These are phyloP conservation scores for Macrocentrus cingulum DNA, from an alignment of 1,140 invertebrate genomes.

Conservation along the genomic window DNA sequence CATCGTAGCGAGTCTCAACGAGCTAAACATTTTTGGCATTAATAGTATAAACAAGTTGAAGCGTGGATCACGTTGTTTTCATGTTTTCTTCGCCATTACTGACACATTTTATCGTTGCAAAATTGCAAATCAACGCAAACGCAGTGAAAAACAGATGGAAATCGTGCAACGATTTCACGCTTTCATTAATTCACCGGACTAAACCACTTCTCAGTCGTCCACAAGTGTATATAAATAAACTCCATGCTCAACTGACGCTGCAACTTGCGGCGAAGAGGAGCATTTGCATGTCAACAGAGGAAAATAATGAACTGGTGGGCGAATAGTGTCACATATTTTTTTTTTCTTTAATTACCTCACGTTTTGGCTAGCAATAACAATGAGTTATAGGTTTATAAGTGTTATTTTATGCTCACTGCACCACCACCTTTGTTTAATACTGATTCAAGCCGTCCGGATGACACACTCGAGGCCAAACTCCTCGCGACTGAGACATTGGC, in stretches of 20 bases:
- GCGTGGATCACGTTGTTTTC: not conserved
- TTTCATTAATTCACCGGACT: not conserved
- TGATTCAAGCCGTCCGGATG: slow-evolving; percentile 18
- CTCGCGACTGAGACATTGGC: slow-evolving; percentile 36
- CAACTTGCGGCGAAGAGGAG: not conserved
- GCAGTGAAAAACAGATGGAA: not conserved
- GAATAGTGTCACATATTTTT: no score
- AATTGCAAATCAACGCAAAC: not conserved
- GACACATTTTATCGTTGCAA: not conserved
- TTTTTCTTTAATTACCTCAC: no score
- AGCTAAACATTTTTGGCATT: slow-evolving; percentile 54
- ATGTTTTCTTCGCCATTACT: not conserved
- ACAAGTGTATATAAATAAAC: slow-evolving; percentile 15
- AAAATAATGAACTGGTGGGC: no score
- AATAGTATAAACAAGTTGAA: not conserved
- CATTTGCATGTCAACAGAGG: slow-evolving; percentile 12
- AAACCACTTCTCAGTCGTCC: slow-evolving; percentile 2
- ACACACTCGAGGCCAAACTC: slow-evolving; percentile 35
- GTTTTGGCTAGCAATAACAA: no score
- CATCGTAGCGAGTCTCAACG: slow-evolving; percentile 52
- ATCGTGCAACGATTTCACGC: not conserved
- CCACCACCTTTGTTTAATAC: slow-evolving; percentile 12
- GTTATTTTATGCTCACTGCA: not conserved
- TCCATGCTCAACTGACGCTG: slow-evolving; percentile 9
- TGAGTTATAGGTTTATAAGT: no score